A percentile compares a stretch with the other conserved stretches of the same genome.
Conservation (phyloP, 2,888 invertebrate species). For the Phanerotoma sp. region DNA sequence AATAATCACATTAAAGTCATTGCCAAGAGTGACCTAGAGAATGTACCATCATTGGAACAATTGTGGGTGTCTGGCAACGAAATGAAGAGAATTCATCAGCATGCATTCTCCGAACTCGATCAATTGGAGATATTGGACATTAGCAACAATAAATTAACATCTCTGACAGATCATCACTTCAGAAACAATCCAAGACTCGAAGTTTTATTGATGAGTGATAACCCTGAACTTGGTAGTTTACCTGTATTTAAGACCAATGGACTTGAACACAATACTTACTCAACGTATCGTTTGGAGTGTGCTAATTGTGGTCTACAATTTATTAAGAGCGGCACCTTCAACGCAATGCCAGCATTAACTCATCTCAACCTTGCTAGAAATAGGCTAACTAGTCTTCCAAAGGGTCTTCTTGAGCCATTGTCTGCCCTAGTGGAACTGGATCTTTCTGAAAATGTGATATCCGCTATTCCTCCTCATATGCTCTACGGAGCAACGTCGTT, state of each 20-base stretch:
- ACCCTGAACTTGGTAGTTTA: slow-evolving; percentile 67
- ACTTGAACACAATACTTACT: slow-evolving; percentile 50
- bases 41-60: slow-evolving; percentile 65
- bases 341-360: slow-evolving; percentile 70
- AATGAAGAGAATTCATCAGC: slow-evolving; percentile 68
- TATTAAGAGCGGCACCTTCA: slow-evolving; percentile 67
- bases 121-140: slow-evolving; percentile 72
- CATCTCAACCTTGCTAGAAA: slow-evolving; percentile 71
- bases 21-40: slow-evolving; percentile 67
- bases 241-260: slow-evolving; percentile 69
- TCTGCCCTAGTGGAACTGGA: slow-evolving; percentile 70
- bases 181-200: slow-evolving; percentile 70
- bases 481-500: slow-evolving; percentile 70
- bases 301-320: slow-evolving; percentile 71
- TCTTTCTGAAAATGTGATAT: slow-evolving; percentile 70
- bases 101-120: slow-evolving; percentile 68
- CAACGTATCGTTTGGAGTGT: slow-evolving; percentile 71
- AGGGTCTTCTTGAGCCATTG: slow-evolving; percentile 54
- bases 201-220: slow-evolving; percentile 71
- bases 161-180: slow-evolving; percentile 69
- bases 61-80: slow-evolving; percentile 71
- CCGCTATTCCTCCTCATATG: slow-evolving; percentile 63
- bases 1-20: slow-evolving; percentile 69
- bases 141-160: slow-evolving; percentile 70
- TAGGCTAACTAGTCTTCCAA: slow-evolving; percentile 42